Base-by-base conservation (phyloP, 2,113 vertebrate species). In the Toxotes jaculatrix region DNA sequence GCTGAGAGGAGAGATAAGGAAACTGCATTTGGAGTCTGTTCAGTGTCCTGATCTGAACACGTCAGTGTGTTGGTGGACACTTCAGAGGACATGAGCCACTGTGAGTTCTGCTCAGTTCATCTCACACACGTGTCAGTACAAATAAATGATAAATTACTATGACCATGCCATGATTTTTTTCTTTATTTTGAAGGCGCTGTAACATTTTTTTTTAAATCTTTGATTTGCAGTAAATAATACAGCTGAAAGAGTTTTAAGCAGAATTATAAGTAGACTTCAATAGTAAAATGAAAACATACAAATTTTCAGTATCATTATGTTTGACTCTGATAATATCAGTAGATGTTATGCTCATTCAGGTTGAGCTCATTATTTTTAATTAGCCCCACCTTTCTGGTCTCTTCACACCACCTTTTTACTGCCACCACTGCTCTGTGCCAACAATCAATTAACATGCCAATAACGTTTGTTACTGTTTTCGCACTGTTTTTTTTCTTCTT, bases 1-100 rank as follows among this genome's bases (percentile, higher is more conserved):
- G 74, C 62, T 85, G 87, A 86, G 69, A 45, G 59, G 17, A 14
- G 68, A 55, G 89, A 89, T 87, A 75, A 87, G 82, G 59, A 76
- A 59, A 57, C 19, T 78, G 70, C 78, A n/a, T 7, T 51, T 63
- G 13, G 65, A 77, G 56, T n/a, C 6, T 12, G 63, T 51, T 62
- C 23, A 64, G 67, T 68, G 71, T 82, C 70, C 70, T 67, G 67
- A 80, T 85, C 82, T 67, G 14, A 74, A 77, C 75, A 49, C 69
- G 23, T 68, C 67, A 14, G 53, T 67, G 68, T 63, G 75, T 4
- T 57, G 36, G 23, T 49, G 53, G 78, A 87, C 17, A 7, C n/a
- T 65, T 85, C 68, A 72, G 27, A 67, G 40, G 81, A 80, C 16
- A 6, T 16, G 38, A 72, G 7, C 53, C 38, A 43, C 69, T 27